These are phyloP conservation scores for Scaptodrosophila latifasciaeformis DNA, from an alignment of 2,888 invertebrate genomes.

Conservation along the genomic window DNA sequence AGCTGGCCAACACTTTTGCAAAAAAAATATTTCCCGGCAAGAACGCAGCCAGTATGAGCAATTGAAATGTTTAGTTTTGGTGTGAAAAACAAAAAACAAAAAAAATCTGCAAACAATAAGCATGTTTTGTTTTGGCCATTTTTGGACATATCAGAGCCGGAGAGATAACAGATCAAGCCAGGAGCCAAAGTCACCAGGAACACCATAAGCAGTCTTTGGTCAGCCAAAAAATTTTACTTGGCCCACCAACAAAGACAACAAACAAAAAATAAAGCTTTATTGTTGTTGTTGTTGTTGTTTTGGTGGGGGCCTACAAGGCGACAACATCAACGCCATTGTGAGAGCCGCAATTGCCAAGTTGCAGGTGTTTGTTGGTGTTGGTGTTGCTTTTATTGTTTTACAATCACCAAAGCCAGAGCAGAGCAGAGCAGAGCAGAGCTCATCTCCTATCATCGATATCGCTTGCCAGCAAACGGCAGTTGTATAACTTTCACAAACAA, in stretches of 20 bases:
- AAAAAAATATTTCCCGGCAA: neutral
- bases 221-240: neutral
- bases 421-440: conserved; percentile 11
- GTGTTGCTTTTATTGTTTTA: conserved; percentile 68
- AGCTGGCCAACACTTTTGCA: neutral
- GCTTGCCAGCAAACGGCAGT: neutral
- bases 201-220: no score
- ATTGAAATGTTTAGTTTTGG: conserved; percentile 61
- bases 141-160: conserved; percentile 37
- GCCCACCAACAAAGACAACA: conserved; percentile 56
- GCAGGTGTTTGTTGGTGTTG: conserved; percentile 38
- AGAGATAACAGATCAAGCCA: neutral
- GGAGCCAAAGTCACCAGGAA: neutral
- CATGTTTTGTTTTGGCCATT: conserved; percentile 54
- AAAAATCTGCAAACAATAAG: conserved; percentile 58
- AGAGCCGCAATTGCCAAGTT: conserved; percentile 17
- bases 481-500: conserved; percentile 60
- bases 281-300: no score
- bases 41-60: conserved; percentile 23
- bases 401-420: conserved; percentile 47
- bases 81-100: neutral
- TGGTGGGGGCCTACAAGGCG: conserved; percentile 24
- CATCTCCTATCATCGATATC: conserved; percentile 8
- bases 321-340: conserved; percentile 57
- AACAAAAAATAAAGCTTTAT: no score